Base-by-base conservation (phyloP, 2,797 vertebrate species). In the Propithecus perrieri region DNA sequence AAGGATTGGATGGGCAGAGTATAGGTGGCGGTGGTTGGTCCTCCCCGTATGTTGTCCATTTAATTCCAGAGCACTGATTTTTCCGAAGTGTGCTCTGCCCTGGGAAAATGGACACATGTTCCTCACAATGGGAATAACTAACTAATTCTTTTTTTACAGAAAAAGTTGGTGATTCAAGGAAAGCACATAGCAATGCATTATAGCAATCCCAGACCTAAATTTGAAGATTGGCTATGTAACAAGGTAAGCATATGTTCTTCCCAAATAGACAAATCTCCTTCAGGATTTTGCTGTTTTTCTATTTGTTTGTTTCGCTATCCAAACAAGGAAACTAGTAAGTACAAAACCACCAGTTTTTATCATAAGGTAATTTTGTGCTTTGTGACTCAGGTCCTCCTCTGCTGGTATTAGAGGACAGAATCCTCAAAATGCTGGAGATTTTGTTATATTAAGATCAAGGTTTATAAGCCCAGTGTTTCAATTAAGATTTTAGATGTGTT, bases 151-250 rank as follows among this genome's bases (percentile, higher is more conserved):
- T 97, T 99, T 98, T 99, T 99, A 98, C 99, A 99, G 99, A 99
- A 99, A 99, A 99, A 99, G 98, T 98, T 99, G 98, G 99, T 99
- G 98, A 99, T 99, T 98, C 99, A 99, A 98, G 99, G 99, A 97
- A 99, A 99, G 98, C 99, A 98, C 92, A 99, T 99, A 98, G 99
- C 99, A 85, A 99, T 99, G 99, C 99, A 99, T 98, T 99, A 99
- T 99, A 99, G 99, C 98, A 99, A 99, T 98, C 99, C 99, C 94
- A 99, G 99, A 93, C 99, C 99, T 98, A 99, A 99, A 97, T 99
- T 99, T 99, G 99, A 99, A 98, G 99, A 99, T 98, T 99, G 99
- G 99, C 99, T 99, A 97, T 99, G 99, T 99, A 99, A 99, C 98
- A 99, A 99, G 98, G 99, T 99, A 99, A 98, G 14, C 10, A 7